Evolutionary conservation across 2,888 invertebrate species (phyloP).

Genomic region (Corythucha ciliata): DNA sequence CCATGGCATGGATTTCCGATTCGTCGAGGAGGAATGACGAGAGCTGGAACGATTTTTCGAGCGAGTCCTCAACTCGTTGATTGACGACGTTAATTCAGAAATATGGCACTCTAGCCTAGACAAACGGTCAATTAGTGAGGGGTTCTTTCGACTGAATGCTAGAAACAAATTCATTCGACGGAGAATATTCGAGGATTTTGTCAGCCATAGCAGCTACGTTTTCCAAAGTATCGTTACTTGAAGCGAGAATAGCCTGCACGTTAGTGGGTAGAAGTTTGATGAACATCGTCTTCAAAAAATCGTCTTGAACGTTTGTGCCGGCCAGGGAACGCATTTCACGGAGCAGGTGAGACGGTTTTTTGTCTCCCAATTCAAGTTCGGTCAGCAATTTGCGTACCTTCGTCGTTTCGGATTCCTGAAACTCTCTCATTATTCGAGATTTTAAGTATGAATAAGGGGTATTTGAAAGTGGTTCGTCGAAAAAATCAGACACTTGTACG

Average conservation of each 20-base stretch:
- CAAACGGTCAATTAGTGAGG: slow-evolving; percentile 10
- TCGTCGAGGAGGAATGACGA: too few species aligned
- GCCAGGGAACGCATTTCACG: slow-evolving; percentile 15
- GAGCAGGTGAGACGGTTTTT: slow-evolving; percentile 13
- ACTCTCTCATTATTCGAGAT: slow-evolving; percentile 6
- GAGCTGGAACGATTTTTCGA: too few species aligned
- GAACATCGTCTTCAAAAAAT: slow-evolving; percentile 13
- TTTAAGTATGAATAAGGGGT: slow-evolving; percentile 26
- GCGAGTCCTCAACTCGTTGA: too few species aligned
- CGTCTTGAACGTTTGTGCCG: slow-evolving; percentile 6
- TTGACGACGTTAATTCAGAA: too few species aligned
- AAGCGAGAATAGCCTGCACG: slow-evolving; percentile 4
- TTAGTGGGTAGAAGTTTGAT: slow-evolving; percentile 2
- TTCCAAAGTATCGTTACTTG: not conserved
- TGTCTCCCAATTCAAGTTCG: slow-evolving; percentile 12
- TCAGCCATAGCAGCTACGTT: slow-evolving; percentile 11
- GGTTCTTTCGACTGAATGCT: too few species aligned
- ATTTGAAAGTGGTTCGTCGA: not conserved
- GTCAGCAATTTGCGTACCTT: not conserved
- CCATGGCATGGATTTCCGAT: too few species aligned
- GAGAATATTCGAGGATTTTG: slow-evolving; percentile 10
- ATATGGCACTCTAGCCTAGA: too few species aligned
- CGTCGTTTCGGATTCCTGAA: slow-evolving; percentile 5
- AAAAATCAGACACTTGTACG: slow-evolving; percentile 6
- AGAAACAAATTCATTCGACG: too few species aligned